These are phyloP conservation scores for Gymnarchus niloticus DNA, from an alignment of 2,113 vertebrate species.

Conservation along the genomic window DNA sequence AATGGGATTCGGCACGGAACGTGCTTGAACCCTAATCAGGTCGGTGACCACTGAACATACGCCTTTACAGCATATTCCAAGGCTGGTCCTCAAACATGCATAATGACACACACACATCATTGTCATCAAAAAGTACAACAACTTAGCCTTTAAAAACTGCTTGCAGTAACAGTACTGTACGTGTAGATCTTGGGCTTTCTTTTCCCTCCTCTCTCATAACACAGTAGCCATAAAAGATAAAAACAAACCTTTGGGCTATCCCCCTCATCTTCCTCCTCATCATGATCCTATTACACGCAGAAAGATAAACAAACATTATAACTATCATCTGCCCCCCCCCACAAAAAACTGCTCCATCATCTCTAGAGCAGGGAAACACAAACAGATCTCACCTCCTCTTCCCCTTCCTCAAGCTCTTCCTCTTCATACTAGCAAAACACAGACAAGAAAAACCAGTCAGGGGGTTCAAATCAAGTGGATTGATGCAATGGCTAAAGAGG, in stretches of 20 bases:
- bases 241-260: constrained; percentile 74
- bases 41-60: too few relatives aligned
- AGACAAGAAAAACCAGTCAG: background rate
- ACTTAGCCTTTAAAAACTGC: background rate
- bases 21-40: too few relatives aligned
- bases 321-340: background rate
- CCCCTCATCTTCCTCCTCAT: constrained; percentile 86
- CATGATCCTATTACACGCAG: constrained; percentile 72
- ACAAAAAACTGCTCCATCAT: background rate
- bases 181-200: background rate
- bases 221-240: background rate
- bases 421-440: constrained; percentile 82
- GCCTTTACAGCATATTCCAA: too few relatives aligned
- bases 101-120: background rate
- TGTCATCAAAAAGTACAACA: background rate
- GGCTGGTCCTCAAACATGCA: background rate
- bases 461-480: background rate
- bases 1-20: too few relatives aligned
- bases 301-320: constrained; percentile 26
- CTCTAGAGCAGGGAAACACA: background rate
- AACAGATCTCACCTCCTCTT: constrained; percentile 80
- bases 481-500: background rate
- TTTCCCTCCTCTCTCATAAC: background rate
- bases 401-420: constrained; percentile 84
- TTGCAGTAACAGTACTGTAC: background rate